Percentiles rank a stretch among this genome's conserved stretches.
These are phyloP conservation scores for Thunnus maccoyii DNA, from an alignment of 2,113 vertebrate genomes.

Conservation along the genomic window DNA sequence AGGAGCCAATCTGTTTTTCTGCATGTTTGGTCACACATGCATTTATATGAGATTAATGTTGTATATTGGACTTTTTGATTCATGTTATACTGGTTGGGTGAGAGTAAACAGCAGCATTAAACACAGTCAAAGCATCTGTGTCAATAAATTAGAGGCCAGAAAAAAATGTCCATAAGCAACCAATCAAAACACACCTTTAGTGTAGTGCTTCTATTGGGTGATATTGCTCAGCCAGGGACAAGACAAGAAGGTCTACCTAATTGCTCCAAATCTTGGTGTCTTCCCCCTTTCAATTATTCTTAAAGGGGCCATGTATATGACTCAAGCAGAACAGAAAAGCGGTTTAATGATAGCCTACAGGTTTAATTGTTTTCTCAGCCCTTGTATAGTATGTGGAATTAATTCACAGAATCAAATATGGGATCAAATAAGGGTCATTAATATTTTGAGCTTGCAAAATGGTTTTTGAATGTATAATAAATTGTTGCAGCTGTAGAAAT, in stretches of 20 bases:
- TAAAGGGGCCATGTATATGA: constrained; percentile 53
- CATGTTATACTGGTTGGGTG: neutral
- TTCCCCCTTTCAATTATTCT: constrained; percentile 44
- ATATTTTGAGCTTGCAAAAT: no score
- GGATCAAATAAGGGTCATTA: no score
- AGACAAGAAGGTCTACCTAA: constrained; percentile 57
- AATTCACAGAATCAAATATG: constrained; percentile 47
- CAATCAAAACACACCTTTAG: constrained; percentile 51
- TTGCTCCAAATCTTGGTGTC: constrained; percentile 56
- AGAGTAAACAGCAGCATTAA: constrained; percentile 11
- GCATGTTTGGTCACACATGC: neutral
- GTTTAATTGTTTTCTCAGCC: constrained; percentile 50
- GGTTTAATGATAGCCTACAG: constrained; percentile 61
- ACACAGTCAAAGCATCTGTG: constrained; percentile 22
- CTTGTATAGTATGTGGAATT: constrained; percentile 55
- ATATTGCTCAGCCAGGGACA: constrained; percentile 50
- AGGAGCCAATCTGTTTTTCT: neutral
- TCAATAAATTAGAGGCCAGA: constrained; percentile 45
- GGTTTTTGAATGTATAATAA: no score
- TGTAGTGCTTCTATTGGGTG: constrained; percentile 28
- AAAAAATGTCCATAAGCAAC: constrained; percentile 33
- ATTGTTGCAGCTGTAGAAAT: no score
- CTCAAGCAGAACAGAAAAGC: constrained; percentile 43
- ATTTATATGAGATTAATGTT: no score
- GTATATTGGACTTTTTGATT: neutral